phyloP scores from a whole-genome alignment of 2,888 invertebrate species.

The Drosophila gaucha region DNA sequence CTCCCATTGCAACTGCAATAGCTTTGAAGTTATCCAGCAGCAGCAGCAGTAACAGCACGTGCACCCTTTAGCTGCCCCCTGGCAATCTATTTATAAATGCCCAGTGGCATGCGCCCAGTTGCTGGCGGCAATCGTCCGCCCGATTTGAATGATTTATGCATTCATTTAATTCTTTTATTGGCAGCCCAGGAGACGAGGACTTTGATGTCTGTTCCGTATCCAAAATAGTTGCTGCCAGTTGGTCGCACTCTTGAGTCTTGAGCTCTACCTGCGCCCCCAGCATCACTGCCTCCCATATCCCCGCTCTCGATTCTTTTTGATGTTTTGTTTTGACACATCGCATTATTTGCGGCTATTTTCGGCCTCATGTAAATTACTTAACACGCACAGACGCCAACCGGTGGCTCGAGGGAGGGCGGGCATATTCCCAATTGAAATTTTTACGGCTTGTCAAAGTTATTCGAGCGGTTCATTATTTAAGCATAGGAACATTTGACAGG shows the following conservation, averaged over 20 bases:
- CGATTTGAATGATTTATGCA: constrained; percentile 70
- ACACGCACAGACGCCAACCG: constrained; percentile 22
- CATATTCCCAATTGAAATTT: constrained; percentile 61
- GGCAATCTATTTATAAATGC: constrained; percentile 67
- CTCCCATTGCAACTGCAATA: constrained; percentile 6
- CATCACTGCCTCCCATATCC: background rate
- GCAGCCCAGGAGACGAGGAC: constrained; percentile 58
- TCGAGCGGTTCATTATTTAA: constrained; percentile 51
- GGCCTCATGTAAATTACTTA: constrained; percentile 67
- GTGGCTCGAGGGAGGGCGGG: background rate
- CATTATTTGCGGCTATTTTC: constrained; percentile 73
- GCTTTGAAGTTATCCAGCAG: constrained; percentile 50
- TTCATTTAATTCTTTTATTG: constrained; percentile 75
- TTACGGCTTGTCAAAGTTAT: constrained; percentile 37
- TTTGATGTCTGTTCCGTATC: constrained; percentile 59
- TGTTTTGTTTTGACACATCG: constrained; percentile 76
- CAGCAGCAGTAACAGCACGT: constrained; percentile 30
- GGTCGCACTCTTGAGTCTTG: constrained; percentile 31
- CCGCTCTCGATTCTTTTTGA: constrained; percentile 55
- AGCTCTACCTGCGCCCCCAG: constrained; percentile 28
- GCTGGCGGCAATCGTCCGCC: constrained; percentile 52
- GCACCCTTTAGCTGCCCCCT: constrained; percentile 9
- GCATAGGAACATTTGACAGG: constrained; percentile 69
- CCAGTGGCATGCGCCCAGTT: constrained; percentile 54
- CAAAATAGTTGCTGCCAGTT: constrained; percentile 31